phyloP scores from a whole-genome alignment of 2,888 invertebrate genomes.

The Drosophila neonasuta region DNA sequence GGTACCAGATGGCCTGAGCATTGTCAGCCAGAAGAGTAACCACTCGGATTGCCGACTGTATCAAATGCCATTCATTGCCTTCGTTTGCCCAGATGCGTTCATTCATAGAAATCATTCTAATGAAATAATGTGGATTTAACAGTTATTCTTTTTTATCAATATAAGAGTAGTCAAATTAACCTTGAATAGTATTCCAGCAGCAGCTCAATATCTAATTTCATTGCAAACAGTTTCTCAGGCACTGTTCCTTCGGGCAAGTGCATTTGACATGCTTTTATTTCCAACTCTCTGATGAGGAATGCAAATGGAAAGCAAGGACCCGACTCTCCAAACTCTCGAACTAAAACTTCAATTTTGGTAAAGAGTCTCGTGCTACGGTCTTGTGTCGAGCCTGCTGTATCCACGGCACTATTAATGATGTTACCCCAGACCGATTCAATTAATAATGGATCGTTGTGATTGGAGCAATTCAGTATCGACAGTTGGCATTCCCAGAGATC shows the following conservation, averaged over 20 bases:
- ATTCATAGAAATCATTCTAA: conserved; percentile 89
- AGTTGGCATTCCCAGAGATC: conserved; percentile 96
- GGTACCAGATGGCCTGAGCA: conserved; percentile 84
- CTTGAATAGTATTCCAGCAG: conserved; percentile 91
- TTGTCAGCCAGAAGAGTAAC: conserved; percentile 87
- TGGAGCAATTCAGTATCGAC: conserved; percentile 96
- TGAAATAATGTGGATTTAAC: not conserved
- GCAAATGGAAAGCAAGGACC: conserved; percentile 95
- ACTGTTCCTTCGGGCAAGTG: conserved; percentile 89
- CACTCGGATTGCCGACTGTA: conserved; percentile 89
- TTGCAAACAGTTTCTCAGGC: conserved; percentile 88
- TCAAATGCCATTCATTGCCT: conserved; percentile 92
- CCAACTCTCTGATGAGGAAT: conserved; percentile 90
- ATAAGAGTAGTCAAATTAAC: conserved; percentile 45
- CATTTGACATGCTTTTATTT: conserved; percentile 89
- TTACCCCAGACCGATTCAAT: conserved; percentile 96
- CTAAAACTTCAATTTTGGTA: conserved; percentile 89
- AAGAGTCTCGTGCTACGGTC: conserved; percentile 87
- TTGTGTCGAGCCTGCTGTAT: conserved; percentile 82
- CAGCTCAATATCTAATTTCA: conserved; percentile 89
- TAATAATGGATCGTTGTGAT: conserved; percentile 92
- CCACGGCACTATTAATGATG: conserved; percentile 84
- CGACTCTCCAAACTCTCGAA: conserved; percentile 90
- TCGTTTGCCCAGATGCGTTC: conserved; percentile 93
- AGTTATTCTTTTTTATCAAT: not conserved